Percentiles rank a stretch among this genome's conserved stretches.
Conservation (phyloP, 2,888 invertebrate genomes). For the Chorisops tibialis region DNA sequence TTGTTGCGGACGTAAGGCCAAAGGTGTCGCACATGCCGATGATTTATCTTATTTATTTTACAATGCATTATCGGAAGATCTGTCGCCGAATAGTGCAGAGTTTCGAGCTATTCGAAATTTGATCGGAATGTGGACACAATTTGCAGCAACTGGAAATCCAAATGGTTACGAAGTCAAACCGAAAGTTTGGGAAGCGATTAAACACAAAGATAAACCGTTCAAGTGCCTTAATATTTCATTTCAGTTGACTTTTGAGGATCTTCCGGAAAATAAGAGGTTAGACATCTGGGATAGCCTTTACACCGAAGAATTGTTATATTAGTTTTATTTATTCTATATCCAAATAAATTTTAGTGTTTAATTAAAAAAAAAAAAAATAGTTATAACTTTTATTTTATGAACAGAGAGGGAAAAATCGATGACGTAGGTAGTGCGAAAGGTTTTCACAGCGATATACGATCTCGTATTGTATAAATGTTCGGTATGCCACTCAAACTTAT, state of each 20-base stretch:
- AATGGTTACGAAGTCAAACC: conserved; percentile 33
- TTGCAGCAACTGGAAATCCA: conserved; percentile 46
- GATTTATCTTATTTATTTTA: conserved; percentile 48
- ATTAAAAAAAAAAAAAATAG: no score
- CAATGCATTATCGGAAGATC: conserved; percentile 41
- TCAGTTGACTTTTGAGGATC: conserved; percentile 38
- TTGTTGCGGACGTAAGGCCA: conserved; percentile 40
- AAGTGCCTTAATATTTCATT: conserved; percentile 45
- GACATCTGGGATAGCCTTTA: conserved; percentile 46
- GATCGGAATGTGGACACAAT: conserved; percentile 46
- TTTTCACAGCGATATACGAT: no score
- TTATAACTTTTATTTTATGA: no score
- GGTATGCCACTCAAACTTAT: no score
- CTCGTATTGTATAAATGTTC: no score
- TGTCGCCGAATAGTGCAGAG: conserved; percentile 40
- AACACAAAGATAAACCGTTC: conserved; percentile 30
- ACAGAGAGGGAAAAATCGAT: no score
- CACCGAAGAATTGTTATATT: background rate
- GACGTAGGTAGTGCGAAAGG: no score
- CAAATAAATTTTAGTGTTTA: no score
- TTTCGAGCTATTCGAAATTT: conserved; percentile 41
- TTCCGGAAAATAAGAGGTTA: conserved; percentile 45
- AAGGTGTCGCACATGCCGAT: conserved; percentile 49
- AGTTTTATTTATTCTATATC: no score
- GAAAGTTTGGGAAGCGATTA: conserved; percentile 29